These are phyloP conservation scores for Phortica okadai DNA, from an alignment of 2,888 invertebrate species.

Conservation along the genomic window DNA sequence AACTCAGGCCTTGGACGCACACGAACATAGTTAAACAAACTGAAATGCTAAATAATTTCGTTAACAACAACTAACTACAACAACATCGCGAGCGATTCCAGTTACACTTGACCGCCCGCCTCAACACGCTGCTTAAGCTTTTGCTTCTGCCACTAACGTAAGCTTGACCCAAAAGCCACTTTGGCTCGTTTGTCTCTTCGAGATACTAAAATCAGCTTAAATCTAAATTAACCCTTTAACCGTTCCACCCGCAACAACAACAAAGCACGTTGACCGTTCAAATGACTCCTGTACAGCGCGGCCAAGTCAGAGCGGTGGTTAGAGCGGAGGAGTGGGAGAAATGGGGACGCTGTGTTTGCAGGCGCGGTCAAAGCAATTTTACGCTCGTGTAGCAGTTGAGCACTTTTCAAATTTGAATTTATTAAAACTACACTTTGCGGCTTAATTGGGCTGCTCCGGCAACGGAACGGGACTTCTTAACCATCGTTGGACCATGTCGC, in stretches of 20 bases:
- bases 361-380: constrained; percentile 49
- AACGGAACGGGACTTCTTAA: background rate
- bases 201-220: constrained; percentile 21
- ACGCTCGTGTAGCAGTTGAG: constrained; percentile 50
- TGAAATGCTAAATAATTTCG: constrained; percentile 22
- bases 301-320: background rate
- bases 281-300: background rate
- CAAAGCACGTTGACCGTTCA: background rate
- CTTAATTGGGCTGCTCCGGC: constrained; percentile 41
- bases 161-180: constrained; percentile 12
- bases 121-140: background rate
- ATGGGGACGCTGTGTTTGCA: no score
- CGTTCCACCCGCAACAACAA: background rate
- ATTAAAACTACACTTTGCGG: constrained; percentile 44
- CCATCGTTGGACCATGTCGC: background rate
- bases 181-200: constrained; percentile 12
- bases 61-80: constrained; percentile 20
- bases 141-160: background rate
- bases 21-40: constrained; percentile 12
- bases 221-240: constrained; percentile 17
- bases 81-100: constrained; percentile 9
- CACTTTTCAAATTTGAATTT: constrained; percentile 47
- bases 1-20: background rate
- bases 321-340: no score
- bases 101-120: constrained; percentile 20